Conservation (phyloP, 2,888 invertebrate genomes). For the Doris montereyensis region DNA sequence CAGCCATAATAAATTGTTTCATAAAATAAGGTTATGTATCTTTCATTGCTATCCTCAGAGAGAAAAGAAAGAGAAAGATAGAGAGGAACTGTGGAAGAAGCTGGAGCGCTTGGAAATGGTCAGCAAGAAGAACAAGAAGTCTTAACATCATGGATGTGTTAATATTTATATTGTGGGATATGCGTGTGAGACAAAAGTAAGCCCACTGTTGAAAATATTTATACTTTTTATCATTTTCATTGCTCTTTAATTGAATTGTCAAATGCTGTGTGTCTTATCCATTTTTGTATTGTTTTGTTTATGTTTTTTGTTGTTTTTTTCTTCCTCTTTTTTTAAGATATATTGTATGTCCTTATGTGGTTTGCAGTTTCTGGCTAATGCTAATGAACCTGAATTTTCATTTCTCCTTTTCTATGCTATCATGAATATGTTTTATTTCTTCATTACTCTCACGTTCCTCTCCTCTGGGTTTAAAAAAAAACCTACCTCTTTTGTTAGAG, state of each 20-base stretch:
- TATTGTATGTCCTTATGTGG: not conserved
- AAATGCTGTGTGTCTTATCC: too few relatives aligned
- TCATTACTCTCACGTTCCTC: too few relatives aligned
- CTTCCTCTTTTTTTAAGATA: not conserved
- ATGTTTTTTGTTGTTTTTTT: not conserved
- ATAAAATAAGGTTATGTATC: not conserved
- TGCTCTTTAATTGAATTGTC: too few relatives aligned
- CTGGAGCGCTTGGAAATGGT: constrained; percentile 72
- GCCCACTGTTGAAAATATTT: constrained; percentile 40
- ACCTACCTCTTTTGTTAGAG: too few relatives aligned
- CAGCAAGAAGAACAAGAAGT: constrained; percentile 54
- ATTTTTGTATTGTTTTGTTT: not conserved
- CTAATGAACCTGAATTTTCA: not conserved
- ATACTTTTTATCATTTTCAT: constrained; percentile 37
- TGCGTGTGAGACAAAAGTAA: constrained; percentile 34
- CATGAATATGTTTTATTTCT: too few relatives aligned
- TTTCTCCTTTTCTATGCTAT: constrained; percentile 17
- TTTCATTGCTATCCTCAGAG: constrained; percentile 78
- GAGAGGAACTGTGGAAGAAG: constrained; percentile 92
- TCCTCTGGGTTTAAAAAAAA: too few relatives aligned
- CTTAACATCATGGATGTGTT: constrained; percentile 43
- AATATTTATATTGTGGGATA: constrained; percentile 30
- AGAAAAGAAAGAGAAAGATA: constrained; percentile 96
- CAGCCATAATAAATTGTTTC: not conserved
- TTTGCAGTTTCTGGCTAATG: not conserved